Evolutionary conservation across 53 echinoderm and acorn worm genomes (phyloP).

Genomic region (Holothuria leucospilota): DNA sequence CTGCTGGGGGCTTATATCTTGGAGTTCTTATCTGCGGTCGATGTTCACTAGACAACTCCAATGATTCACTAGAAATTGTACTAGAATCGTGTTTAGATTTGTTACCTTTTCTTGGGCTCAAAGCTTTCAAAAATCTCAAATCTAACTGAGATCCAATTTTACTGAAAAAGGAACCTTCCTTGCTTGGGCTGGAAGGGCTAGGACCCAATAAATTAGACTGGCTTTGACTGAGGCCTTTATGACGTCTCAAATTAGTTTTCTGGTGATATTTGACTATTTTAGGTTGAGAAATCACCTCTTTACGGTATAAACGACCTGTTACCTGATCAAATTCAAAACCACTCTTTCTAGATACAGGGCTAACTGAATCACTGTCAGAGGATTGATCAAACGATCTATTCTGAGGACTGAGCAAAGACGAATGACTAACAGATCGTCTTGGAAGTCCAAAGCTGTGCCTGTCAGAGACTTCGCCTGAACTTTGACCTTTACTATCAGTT

Average conservation of each 20-base stretch:
- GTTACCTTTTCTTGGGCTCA: slow-evolving; percentile 46
- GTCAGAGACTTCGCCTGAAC: not conserved
- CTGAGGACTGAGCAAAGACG: not conserved
- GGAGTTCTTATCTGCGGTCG: slow-evolving; percentile 39
- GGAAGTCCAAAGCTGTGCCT: slow-evolving; percentile 36
- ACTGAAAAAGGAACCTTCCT: slow-evolving; percentile 22
- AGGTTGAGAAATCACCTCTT: not conserved
- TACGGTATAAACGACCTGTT: not conserved
- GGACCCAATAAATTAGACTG: not conserved
- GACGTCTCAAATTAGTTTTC: slow-evolving; percentile 23
- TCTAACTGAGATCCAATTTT: slow-evolving; percentile 48
- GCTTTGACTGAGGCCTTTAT: slow-evolving; percentile 24
- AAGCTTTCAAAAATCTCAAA: slow-evolving; percentile 30
- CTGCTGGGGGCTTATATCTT: not conserved
- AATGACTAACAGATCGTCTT: slow-evolving; percentile 8
- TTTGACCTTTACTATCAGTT: not conserved
- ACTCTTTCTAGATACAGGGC: not conserved
- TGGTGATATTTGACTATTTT: slow-evolving; percentile 38
- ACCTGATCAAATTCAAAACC: not conserved
- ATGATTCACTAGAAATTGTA: not conserved
- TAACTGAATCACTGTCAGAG: not conserved
- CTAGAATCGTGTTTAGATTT: slow-evolving; percentile 1
- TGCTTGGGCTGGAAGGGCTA: not conserved
- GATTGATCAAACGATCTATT: not conserved
- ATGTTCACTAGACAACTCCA: slow-evolving; percentile 4